Base-by-base conservation (phyloP, 2,888 invertebrate species). In the Alcis repandata region DNA sequence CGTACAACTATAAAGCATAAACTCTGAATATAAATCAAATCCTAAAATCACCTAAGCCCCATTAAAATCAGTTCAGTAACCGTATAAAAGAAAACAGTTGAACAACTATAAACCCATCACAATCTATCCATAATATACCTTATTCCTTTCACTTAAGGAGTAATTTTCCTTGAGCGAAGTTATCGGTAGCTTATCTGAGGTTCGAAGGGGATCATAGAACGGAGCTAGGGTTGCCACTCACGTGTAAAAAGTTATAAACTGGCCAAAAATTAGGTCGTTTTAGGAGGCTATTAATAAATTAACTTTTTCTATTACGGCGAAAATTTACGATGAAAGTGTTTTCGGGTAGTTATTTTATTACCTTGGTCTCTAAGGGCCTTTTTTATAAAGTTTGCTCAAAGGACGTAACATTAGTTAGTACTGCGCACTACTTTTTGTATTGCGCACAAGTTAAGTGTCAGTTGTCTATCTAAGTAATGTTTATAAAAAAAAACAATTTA, bases 151-250 rank as follows among this genome's bases (percentile, higher is more conserved):
- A 0, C 4, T 13, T 56, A 62, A 33, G 56, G 49, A 49, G 10
- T 7, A 48, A 15, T 58, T 58, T 58, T 8, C 15, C 10, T 43
- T 46, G 27, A 15, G 7, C 40, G 9, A 52, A 8, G 17, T 49
- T 43, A 54, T 59, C 36, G 46, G 48, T 10, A 54, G 59, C 54
- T 64, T 59, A 59, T 64, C 64, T 36, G 22, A 52, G 53, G 43
- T 57, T 57, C 48, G 53, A 49, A 58, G 53, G 58, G 53, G 41
- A 59, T 46, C 38, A 59, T 49, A 33, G n/a, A 32, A 51, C 40
- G n/a, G 10, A 4, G n/a, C n/a, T 49, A 64, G 64, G 64, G 64
- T 45, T 64, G 64, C 13, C 53, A 53, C 15, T 40, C 22, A 19
- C 0, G 27, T 46, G 43, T 15, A 36, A 60, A 60, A 32, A 0